Conservation (phyloP, 2,888 invertebrate species). For the Anthrax anthrax region DNA sequence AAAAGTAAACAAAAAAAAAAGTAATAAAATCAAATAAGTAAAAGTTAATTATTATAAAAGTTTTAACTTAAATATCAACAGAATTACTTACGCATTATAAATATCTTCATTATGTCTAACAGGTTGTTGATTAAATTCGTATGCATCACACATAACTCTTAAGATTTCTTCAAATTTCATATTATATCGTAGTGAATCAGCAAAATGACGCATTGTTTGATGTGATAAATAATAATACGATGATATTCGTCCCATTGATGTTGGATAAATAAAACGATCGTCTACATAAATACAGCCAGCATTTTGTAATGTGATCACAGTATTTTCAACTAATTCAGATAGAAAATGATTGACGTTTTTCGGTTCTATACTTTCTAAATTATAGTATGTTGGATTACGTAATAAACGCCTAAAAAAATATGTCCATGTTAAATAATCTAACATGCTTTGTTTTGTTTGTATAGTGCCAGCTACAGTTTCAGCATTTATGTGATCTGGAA, state of each 20-base stretch:
- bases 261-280: conserved; percentile 32
- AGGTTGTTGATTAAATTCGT: conserved; percentile 86
- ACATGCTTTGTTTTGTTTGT: conserved; percentile 76
- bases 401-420: conserved; percentile 89
- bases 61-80: not conserved
- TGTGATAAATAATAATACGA: conserved; percentile 95
- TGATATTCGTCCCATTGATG: conserved; percentile 82
- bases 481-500: conserved; percentile 95
- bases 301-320: conserved; percentile 52
- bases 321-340: conserved; percentile 65
- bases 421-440: conserved; percentile 98
- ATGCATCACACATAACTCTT: conserved; percentile 62
- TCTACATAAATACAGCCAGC: conserved; percentile 73
- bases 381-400: conserved; percentile 86
- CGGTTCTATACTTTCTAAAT: conserved; percentile 56
- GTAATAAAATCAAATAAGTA: not conserved
- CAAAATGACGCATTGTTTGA: conserved; percentile 76
- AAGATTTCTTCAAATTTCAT: conserved; percentile 59
- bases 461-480: conserved; percentile 94
- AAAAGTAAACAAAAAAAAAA: not conserved
- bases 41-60: conserved; percentile 1
- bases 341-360: conserved; percentile 59
- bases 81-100: conserved; percentile 60
- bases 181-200: conserved; percentile 47
- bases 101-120: conserved; percentile 96